These are phyloP conservation scores for Dryococelus australis DNA, from an alignment of 2,888 invertebrate species.

Conservation along the genomic window DNA sequence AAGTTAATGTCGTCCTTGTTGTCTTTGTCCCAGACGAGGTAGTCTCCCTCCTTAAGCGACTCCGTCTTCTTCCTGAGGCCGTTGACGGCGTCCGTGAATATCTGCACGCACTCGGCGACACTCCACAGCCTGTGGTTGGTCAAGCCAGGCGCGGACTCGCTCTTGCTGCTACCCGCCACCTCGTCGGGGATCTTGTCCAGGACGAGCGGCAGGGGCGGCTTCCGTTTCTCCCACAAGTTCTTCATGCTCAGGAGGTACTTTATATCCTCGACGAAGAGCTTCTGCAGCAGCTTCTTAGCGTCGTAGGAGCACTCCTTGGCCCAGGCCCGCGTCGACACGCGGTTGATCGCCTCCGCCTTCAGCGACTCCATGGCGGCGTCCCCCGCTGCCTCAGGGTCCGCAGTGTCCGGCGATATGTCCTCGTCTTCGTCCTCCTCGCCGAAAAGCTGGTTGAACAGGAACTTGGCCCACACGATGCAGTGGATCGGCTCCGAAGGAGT, in stretches of 20 bases:
- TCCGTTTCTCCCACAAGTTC: conserved; percentile 92
- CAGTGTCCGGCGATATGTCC: conserved; percentile 97
- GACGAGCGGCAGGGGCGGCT: conserved; percentile 80
- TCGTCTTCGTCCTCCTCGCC: conserved; percentile 97
- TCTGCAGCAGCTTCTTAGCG: conserved; percentile 84
- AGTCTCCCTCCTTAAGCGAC: conserved; percentile 61
- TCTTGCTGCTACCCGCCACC: conserved; percentile 62
- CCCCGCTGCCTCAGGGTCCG: conserved; percentile 90
- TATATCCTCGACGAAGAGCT: conserved; percentile 95
- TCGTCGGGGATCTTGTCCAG: conserved; percentile 46
- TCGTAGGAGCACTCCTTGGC: conserved; percentile 85
- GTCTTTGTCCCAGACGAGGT: conserved; percentile 97
- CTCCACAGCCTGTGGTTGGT: conserved; percentile 84
- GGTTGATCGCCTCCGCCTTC: conserved; percentile 62
- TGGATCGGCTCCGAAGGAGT: conserved; percentile 99
- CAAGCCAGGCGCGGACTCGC: conserved; percentile 62
- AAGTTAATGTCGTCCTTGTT: conserved; percentile 94
- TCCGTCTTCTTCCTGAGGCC: conserved; percentile 67
- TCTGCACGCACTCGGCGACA: conserved; percentile 73
- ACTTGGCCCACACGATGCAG: conserved; percentile 99
- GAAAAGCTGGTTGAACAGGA: conserved; percentile 97
- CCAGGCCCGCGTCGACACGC: conserved; percentile 85
- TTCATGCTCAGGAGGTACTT: conserved; percentile 93
- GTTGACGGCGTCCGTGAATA: conserved; percentile 74
- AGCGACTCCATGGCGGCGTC: conserved; percentile 68